Percentiles rank a stretch among this genome's conserved stretches.
Evolutionary conservation across 1,140 invertebrate genomes (phyloP).

Genomic region (Calephelis virginiensis): DNA sequence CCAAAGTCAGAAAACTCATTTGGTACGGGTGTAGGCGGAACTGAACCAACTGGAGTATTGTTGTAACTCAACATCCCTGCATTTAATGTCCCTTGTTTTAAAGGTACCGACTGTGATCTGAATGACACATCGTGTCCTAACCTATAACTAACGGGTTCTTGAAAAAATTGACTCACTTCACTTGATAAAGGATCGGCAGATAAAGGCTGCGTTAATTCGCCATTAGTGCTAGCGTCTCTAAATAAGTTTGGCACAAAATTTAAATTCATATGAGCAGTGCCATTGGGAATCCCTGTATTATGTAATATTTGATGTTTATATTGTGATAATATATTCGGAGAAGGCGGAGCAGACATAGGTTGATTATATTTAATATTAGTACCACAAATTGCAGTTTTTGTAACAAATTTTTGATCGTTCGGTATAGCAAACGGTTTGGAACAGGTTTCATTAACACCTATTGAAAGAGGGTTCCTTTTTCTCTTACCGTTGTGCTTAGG

Average conservation of each 20-base stretch:
- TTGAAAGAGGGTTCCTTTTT: conserved; percentile 50
- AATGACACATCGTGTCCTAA: conserved; percentile 65
- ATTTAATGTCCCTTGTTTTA: conserved; percentile 79
- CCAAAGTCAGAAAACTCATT: conserved; percentile 85
- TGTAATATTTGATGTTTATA: conserved; percentile 64
- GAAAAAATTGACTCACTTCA: conserved; percentile 79
- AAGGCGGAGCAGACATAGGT: conserved; percentile 80
- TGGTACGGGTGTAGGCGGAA: conserved; percentile 84
- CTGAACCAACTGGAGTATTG: conserved; percentile 81
- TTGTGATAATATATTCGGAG: conserved; percentile 74
- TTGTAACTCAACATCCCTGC: conserved; percentile 68
- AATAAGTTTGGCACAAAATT: conserved; percentile 59
- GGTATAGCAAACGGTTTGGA: conserved; percentile 67
- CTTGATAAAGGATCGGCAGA: conserved; percentile 72
- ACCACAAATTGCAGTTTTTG: conserved; percentile 50
- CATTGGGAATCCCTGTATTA: conserved; percentile 61
- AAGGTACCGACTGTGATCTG: conserved; percentile 87
- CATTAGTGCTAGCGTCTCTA: conserved; percentile 49
- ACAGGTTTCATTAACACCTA: conserved; percentile 51
- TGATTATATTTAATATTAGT: conserved; percentile 64
- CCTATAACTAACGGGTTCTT: conserved; percentile 58
- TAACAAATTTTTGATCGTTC: conserved; percentile 66
- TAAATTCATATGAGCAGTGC: conserved; percentile 50
- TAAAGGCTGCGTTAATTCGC: conserved; percentile 58
- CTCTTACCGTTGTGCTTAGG: conserved; percentile 63